phyloP scores from a whole-genome alignment of 2,888 invertebrate species.

The Protodeltote pygarga region DNA sequence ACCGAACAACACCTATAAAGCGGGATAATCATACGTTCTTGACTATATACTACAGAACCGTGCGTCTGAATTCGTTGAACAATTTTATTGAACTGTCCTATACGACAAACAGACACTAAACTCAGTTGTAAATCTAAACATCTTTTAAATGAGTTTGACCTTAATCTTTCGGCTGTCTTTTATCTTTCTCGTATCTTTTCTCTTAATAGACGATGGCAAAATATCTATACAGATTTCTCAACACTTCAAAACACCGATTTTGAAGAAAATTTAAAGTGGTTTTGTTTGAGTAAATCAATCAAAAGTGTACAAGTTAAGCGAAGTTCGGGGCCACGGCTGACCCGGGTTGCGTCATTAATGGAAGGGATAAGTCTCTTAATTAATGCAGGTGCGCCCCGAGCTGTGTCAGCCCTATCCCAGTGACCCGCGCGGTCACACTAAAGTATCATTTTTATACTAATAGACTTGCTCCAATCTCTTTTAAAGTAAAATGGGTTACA shows the following conservation, averaged over 20 bases:
- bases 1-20: slow-evolving; percentile 32
- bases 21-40: slow-evolving; percentile 11
- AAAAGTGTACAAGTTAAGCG: slow-evolving; percentile 52
- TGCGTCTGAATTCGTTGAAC: slow-evolving; percentile 31
- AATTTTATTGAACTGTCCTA: slow-evolving; percentile 15
- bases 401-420: slow-evolving; percentile 52
- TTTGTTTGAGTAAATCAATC: slow-evolving; percentile 70
- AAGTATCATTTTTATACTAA: slow-evolving; percentile 37
- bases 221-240: slow-evolving; percentile 33
- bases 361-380: slow-evolving; percentile 70
- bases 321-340: slow-evolving; percentile 49
- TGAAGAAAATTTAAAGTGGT: slow-evolving; percentile 49
- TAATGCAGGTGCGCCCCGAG: slow-evolving; percentile 64
- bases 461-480: slow-evolving; percentile 27
- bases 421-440: slow-evolving; percentile 46
- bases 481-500: slow-evolving; percentile 26
- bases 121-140: slow-evolving; percentile 13
- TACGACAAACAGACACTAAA: slow-evolving; percentile 2
- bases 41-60: slow-evolving; percentile 15
- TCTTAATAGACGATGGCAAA: slow-evolving; percentile 22
- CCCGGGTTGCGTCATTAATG: slow-evolving; percentile 59
- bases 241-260: slow-evolving; percentile 42
- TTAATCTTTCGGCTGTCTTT: slow-evolving; percentile 18
- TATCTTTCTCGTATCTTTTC: slow-evolving; percentile 14
- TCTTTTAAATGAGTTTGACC: slow-evolving; percentile 30